Base-by-base conservation (phyloP, 2,797 vertebrate species). In the Darevskia mixta region DNA sequence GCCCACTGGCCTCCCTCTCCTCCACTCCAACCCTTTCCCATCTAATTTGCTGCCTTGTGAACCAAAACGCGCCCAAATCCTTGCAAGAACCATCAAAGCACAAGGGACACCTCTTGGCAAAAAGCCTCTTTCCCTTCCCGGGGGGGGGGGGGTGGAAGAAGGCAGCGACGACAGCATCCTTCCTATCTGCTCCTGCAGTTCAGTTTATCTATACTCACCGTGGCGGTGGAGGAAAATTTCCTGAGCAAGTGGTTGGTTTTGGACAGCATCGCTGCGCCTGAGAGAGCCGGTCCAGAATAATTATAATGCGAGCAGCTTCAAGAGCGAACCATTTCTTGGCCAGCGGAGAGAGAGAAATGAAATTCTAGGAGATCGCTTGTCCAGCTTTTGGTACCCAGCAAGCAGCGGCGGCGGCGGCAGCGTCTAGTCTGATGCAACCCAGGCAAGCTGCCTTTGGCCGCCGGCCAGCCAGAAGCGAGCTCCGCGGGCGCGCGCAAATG, bases 191-290 rank as follows among this genome's bases (percentile, higher is more conserved):
- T 73, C 35, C 32, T 38, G 5, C 35, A 35, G 32, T 38, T 18
- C 18, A 35, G 13, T 64, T 23, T 61, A 1, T 18, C 5, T 64
- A 13, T 35, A 97, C 98, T 98, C 96, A 98, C 98, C 41, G 97
- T 96, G 55, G 97, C 94, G 11, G 93, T 86, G 75, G 96, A 97
- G 96, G 97, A 98, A 96, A 98, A 97, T 92, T 89, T 97, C 96
- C 98, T 97, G 6, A 97, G 90, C 92, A 97, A 94, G 87, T 94
- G 94, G 58, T 90, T 94, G 86, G 96, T 96, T 82, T 96, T 95
- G 97, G 97, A 97, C 97, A 98, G 91, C 98, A 98, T 98, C 64
- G 90, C 96, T 23, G 11, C 49, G 11, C 75, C 27, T n/a, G 41
- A 6, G 1, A 58, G 58, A 45, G 18, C 29, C 23, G 15, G 61